Evolutionary conservation across 64 coral and sea anemone species (phyloP).

Genomic region (Stylophora pistillata): DNA sequence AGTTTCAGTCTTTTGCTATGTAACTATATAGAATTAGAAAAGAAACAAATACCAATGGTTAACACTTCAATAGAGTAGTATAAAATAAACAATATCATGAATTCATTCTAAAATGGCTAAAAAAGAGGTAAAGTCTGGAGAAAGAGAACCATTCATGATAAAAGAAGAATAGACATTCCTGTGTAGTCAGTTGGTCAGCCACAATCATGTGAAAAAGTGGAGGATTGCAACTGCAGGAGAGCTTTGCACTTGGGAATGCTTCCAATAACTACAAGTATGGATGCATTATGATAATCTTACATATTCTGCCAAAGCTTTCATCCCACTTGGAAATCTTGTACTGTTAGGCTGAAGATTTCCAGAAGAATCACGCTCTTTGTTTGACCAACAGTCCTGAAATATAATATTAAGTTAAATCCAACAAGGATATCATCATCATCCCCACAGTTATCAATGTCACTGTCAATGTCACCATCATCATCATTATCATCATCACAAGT

Average conservation of each 20-base stretch:
- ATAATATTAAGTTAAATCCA: neutral
- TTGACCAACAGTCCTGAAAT: conserved; percentile 84
- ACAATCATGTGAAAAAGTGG: no score
- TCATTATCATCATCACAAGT: neutral
- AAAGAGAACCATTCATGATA: no score
- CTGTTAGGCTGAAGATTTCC: conserved; percentile 77
- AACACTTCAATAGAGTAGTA: no score
- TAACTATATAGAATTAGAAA: conserved; percentile 35
- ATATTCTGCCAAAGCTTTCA: conserved; percentile 76
- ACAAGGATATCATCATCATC: neutral
- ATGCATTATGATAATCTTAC: conserved; percentile 43
- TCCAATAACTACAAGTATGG: neutral
- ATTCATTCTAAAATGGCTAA: no score
- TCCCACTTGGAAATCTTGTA: conserved; percentile 89
- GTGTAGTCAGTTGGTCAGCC: no score
- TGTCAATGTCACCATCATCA: no score
- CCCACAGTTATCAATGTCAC: neutral
- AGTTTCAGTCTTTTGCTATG: conserved; percentile 76
- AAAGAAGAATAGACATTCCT: no score
- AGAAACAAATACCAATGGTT: neutral
- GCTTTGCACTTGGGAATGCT: neutral
- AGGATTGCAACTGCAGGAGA: no score
- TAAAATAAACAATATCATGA: no score
- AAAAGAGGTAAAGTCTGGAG: no score
- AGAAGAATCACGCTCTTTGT: conserved; percentile 64